phyloP scores from a whole-genome alignment of 2,888 invertebrate species.

The Chrysotoxum bicinctum region DNA sequence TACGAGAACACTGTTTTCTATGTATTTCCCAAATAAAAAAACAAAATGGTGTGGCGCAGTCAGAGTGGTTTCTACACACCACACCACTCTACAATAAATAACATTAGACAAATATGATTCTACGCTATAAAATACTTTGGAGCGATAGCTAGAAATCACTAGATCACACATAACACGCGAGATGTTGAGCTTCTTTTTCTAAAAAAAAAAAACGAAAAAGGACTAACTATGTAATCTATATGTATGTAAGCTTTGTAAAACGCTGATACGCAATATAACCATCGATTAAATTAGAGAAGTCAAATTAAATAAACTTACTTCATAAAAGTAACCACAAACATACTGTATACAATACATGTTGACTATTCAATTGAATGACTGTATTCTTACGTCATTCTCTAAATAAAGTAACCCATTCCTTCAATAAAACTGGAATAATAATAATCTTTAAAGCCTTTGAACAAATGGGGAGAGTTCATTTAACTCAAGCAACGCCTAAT shows the following conservation, averaged over 20 bases:
- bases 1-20: too few relatives aligned
- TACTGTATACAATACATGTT: not conserved
- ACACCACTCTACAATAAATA: too few relatives aligned
- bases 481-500: conserved; percentile 71
- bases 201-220: not conserved
- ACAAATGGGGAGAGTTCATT: conserved; percentile 64
- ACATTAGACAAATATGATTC: too few relatives aligned
- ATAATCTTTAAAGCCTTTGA: conserved; percentile 62
- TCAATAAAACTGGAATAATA: conserved; percentile 62
- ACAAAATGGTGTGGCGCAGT: too few relatives aligned
- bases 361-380: conserved; percentile 54
- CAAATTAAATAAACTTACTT: not conserved
- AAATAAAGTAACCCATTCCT: conserved; percentile 67
- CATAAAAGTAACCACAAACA: conserved; percentile 17
- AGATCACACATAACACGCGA: too few relatives aligned
- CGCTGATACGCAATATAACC: not conserved
- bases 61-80: too few relatives aligned
- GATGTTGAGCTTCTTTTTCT: too few relatives aligned
- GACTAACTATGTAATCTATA: too few relatives aligned
- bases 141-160: too few relatives aligned
- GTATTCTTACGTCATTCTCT: conserved; percentile 64
- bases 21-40: too few relatives aligned
- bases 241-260: too few relatives aligned
- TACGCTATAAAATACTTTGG: too few relatives aligned
- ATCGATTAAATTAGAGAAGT: not conserved